Conservation (phyloP, 2,888 invertebrate species). For the Hemithea aestivaria region DNA sequence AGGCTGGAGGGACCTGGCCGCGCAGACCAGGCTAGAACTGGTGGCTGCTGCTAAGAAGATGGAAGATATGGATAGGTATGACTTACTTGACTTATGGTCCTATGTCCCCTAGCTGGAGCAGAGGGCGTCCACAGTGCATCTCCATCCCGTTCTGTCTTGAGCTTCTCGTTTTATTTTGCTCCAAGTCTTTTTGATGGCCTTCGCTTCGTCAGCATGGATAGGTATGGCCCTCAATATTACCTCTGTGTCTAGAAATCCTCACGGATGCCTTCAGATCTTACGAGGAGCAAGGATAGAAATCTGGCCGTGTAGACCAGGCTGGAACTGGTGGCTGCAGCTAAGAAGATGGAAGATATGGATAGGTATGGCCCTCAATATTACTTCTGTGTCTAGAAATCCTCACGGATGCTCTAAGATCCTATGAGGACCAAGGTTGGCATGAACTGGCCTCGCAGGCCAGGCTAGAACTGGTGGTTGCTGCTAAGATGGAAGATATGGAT, state of each 20-base stretch:
- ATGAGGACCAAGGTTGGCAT: slow-evolving; percentile 93
- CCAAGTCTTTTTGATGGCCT: too few relatives aligned
- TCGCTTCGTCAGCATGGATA: too few relatives aligned
- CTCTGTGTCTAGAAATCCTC: too few relatives aligned
- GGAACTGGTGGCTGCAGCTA: slow-evolving; percentile 91
- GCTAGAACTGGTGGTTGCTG: slow-evolving; percentile 90
- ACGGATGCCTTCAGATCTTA: slow-evolving; percentile 92
- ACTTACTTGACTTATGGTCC: background rate
- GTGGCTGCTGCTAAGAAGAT: slow-evolving; percentile 91
- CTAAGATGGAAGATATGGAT: slow-evolving; percentile 88
- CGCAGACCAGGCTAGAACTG: slow-evolving; percentile 89
- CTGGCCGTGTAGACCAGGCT: slow-evolving; percentile 90
- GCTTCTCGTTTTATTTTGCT: background rate
- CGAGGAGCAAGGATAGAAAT: slow-evolving; percentile 92
- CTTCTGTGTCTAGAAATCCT: too few relatives aligned
- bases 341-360: slow-evolving; percentile 87
- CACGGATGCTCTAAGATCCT: slow-evolving; percentile 90
- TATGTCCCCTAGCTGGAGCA: too few relatives aligned
- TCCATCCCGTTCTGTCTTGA: too few relatives aligned
- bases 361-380: too few relatives aligned
- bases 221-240: too few relatives aligned
- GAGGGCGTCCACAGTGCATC: too few relatives aligned
- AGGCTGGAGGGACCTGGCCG: slow-evolving; percentile 90
- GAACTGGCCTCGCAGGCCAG: slow-evolving; percentile 90
- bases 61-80: slow-evolving; percentile 85